Conservation (phyloP, 2,888 invertebrate species). For the Drosophila longiperda region DNA sequence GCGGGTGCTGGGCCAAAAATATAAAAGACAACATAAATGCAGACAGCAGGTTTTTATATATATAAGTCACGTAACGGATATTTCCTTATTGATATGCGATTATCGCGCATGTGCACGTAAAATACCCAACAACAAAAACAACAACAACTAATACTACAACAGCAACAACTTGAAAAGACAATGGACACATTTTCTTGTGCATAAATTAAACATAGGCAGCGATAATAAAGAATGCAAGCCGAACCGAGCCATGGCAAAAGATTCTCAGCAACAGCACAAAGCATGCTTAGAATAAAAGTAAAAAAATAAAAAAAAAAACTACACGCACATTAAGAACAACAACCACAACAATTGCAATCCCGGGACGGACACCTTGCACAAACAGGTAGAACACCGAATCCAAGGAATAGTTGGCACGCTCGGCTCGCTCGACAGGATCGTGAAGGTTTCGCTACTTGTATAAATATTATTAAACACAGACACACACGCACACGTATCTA, state of each 20-base stretch:
- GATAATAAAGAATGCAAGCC: slow-evolving; percentile 74
- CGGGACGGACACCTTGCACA: slow-evolving; percentile 20
- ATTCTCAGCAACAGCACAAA: slow-evolving; percentile 47
- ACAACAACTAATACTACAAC: slow-evolving; percentile 18
- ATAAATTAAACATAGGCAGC: slow-evolving; percentile 69
- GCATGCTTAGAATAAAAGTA: slow-evolving; percentile 77
- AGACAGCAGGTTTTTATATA: slow-evolving; percentile 60
- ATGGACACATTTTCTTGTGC: slow-evolving; percentile 71
- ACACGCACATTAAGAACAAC: slow-evolving; percentile 24
- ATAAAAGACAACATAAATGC: slow-evolving; percentile 27
- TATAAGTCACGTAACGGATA: slow-evolving; percentile 84
- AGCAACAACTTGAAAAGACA: slow-evolving; percentile 60
- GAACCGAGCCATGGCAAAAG: slow-evolving; percentile 14
- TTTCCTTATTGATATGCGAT: slow-evolving; percentile 84
- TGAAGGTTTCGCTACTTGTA: slow-evolving; percentile 49
- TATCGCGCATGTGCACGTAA: slow-evolving; percentile 81
- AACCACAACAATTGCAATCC: slow-evolving; percentile 52
- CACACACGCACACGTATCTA: neutral
- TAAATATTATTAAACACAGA: slow-evolving; percentile 47
- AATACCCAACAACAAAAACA: slow-evolving; percentile 34
- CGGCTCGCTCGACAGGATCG: slow-evolving; percentile 44
- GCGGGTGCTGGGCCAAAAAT: slow-evolving; percentile 48
- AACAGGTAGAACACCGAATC: slow-evolving; percentile 46
- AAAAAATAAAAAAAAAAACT: slow-evolving; percentile 35
- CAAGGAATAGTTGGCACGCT: slow-evolving; percentile 24